Evolutionary conservation across 2,113 vertebrate species (phyloP).

Genomic region (Steatornis caripensis): DNA sequence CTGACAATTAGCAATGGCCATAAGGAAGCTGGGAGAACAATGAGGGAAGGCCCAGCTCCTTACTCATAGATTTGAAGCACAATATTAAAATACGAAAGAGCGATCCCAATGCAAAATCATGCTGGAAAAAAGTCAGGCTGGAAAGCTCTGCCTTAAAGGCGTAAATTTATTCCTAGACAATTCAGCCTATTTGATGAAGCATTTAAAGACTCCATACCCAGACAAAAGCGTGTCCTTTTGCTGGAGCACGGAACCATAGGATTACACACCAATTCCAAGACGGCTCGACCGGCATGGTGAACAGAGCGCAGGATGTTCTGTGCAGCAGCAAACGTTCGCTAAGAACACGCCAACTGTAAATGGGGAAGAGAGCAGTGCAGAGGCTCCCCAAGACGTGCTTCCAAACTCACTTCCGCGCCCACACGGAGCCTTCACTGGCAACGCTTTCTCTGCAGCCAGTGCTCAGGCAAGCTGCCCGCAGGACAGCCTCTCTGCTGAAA

Average conservation of each 20-base stretch:
- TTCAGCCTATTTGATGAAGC: neutral
- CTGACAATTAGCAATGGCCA: neutral
- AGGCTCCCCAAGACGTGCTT: neutral
- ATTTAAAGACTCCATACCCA: neutral
- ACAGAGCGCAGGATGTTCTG: neutral
- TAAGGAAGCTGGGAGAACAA: slow-evolving; percentile 26
- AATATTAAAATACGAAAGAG: neutral
- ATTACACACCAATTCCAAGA: neutral
- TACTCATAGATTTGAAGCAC: neutral
- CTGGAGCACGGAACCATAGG: neutral
- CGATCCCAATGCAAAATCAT: neutral
- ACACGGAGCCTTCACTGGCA: neutral
- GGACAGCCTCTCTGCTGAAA: neutral
- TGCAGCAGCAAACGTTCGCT: rapidly evolving
- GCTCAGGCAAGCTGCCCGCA: neutral
- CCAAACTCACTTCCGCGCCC: neutral
- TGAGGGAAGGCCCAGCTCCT: neutral
- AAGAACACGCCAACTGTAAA: neutral
- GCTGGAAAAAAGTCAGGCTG: neutral
- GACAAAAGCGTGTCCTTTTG: neutral
- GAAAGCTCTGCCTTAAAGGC: neutral
- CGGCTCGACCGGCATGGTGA: rapidly evolving
- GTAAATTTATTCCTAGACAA: neutral
- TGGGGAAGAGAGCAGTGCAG: neutral
- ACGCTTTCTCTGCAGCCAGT: neutral